Evolutionary conservation across 1,140 invertebrate species (phyloP), one percentile per base, ranked within the genome.

Genomic region (Drosophila pallidifrons): DNA sequence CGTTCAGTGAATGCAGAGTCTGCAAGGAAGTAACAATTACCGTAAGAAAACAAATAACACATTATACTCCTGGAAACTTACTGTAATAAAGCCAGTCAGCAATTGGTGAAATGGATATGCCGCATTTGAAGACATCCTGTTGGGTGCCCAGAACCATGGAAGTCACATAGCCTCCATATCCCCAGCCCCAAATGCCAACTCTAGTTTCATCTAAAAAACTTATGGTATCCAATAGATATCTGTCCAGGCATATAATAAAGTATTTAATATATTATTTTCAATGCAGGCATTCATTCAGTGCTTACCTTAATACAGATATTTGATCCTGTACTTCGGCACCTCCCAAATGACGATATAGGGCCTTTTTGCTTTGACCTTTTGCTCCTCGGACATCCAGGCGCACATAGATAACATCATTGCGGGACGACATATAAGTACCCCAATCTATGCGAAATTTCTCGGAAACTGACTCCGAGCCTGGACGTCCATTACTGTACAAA

Each of bases 1-100:
- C 97, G 94, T 93, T 99, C 98, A 94, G 98, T 98, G 92, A 99
- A 99, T 5, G 97, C 97, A 16, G 98, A 98, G 94, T 99, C 98
- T 99, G 30, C 20, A 60, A 58, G 41, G 25, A 30, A 15, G 7
- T 25, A 43, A 8, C 1, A 25, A 55, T 13, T 16, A 35, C 6
- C n/a, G n/a, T 57, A 5, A 5, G 13, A 4, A 5, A 25, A 25
- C 41, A 1, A 38, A 4, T 11, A 20, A 41, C 20, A 25, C 20
- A 25, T 10, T 7, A 2, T 13, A 15, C 3, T 4, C 8, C 8
- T 38, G 2, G 35, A 10, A 38, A 49, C 96, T 96, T 92, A 99
- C 98, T 98, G 92, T 98, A 99, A 93, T 97, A 98, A 13, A 97
- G 94, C 98, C 98, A 99, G 92, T 98, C 98, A 2, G 98, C 96